Evolutionary conservation across 2,113 vertebrate species (phyloP), one percentile per base, ranked within the genome.

Genomic region (Vicugna pacos): DNA sequence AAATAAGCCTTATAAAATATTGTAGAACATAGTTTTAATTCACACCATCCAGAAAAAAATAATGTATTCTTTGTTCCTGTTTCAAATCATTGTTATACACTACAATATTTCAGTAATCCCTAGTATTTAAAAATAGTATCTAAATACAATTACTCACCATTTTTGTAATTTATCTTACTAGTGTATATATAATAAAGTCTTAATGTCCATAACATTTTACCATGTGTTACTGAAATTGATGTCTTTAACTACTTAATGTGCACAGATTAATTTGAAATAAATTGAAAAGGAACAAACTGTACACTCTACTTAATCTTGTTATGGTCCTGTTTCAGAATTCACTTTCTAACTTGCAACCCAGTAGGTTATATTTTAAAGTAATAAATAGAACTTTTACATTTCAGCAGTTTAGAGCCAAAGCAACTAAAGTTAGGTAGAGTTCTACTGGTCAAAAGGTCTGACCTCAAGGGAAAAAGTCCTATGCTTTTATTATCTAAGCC

Each of bases 171-270:
- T 69, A 76, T 50, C 86, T 92, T 92, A 92, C 24, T 85, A 75
- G 13, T 69, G 5, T 48, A 86, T 73, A 65, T 73, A 48, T 48
- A 92, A 77, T 85, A 73, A 95, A 94, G 46, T 84, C 76, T 62
- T 89, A 85, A 95, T 91, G 96, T 93, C 90, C 50, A 73, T 91
- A 97, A 81, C n/a, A 97, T 92, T 97, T 94, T 95, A 97, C 52
- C 97, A 83, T 65, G 64, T 95, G 35, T 82, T 97, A 83, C 4
- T 96, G 73, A 96, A 93, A 96, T 82, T 95, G 77, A 95, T 89
- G 65, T 69, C 24, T 77, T 93, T 96, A 97, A 96, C 96, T 97
- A 96, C 67, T 94, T 97, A 91, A 97, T 79, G 76, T 90, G 58
- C 54, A 93, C 3, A 19, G 77, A 92, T 94, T 94, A 96, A 96